Base-by-base conservation (phyloP, 1,140 invertebrate genomes). In the Macrobrachium rosenbergii region DNA sequence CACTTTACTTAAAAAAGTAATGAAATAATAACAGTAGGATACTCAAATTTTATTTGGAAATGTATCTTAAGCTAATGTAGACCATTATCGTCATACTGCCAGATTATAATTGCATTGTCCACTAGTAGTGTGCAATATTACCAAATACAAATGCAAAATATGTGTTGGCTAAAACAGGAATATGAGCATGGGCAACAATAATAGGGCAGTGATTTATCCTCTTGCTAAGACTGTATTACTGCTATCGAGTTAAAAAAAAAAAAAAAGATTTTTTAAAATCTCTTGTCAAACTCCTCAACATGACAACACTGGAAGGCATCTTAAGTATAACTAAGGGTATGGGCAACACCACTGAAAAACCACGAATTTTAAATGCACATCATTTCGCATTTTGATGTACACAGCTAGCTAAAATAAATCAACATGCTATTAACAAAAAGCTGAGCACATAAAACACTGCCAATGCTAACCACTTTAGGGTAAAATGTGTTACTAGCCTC, bases 1-100 rank as follows among this genome's bases (percentile, higher is more conserved):
- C 21, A 28, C 5, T 81, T 81, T 81, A 81, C 62, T 81, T 81
- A 81, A 63, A 81, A 81, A 81, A 81, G 78, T 81, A 81, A 64
- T 81, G 60, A 81, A 81, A 81, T 81, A 72, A 72, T 21, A 81
- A 81, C 58, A 64, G 78, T 63, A 81, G 63, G 52, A 81, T 81
- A 64, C 43, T 81, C 78, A 81, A 79, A 62, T 62, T 79, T 52
- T 79, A 79, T 79, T 17, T 79, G 43, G 23, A 62, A 79, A 37
- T 79, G 58, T 21, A 79, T 19, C 23, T 62, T 28, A 59, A 62
- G 28, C 21, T 81, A 37, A 37, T 63, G 37, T 17, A 63, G 11
- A 81, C 28, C 10, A 81, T 63, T 81, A 60, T 63, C 23, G 43
- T 81, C 37, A 37, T 60, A 67, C 59, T 63, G 63, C 60, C 17